These are phyloP conservation scores for Piliocolobus tephrosceles DNA, from an alignment of 2,113 vertebrate species.

Conservation along the genomic window DNA sequence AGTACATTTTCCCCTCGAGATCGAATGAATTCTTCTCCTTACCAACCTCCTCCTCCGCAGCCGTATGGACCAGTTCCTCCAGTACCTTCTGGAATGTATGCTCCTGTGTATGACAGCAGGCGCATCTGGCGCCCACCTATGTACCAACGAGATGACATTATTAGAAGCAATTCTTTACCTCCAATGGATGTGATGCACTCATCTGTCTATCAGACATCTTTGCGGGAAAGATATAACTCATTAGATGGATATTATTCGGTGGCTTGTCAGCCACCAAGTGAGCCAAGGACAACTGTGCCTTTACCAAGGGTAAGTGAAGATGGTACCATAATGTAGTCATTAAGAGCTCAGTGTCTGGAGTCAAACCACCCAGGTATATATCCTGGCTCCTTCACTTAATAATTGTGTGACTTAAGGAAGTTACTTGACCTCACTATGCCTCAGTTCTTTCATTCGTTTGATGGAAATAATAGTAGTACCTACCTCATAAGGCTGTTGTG, in stretches of 20 bases:
- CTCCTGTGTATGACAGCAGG: conserved; percentile 96
- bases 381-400: neutral
- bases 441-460: neutral
- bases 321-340: neutral
- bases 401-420: neutral
- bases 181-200: conserved; percentile 96
- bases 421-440: conserved; percentile 31
- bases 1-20: conserved; percentile 89
- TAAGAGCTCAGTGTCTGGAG: neutral
- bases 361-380: neutral
- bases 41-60: conserved; percentile 89
- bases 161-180: conserved; percentile 96
- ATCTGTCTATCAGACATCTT: conserved; percentile 92
- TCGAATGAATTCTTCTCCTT: conserved; percentile 88
- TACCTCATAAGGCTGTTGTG: conserved; percentile 50
- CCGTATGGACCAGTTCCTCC: conserved; percentile 90
- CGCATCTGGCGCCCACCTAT: conserved; percentile 96
- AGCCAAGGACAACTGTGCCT: conserved; percentile 89
- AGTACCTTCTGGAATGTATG: conserved; percentile 92
- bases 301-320: conserved; percentile 90
- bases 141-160: conserved; percentile 95
- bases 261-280: conserved; percentile 87
- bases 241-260: conserved; percentile 95
- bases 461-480: conserved; percentile 19
- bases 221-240: conserved; percentile 96